Percentiles rank a stretch among this genome's conserved stretches.
Evolutionary conservation across 2,888 invertebrate genomes (phyloP).

Genomic region (Cantharis nigra): DNA sequence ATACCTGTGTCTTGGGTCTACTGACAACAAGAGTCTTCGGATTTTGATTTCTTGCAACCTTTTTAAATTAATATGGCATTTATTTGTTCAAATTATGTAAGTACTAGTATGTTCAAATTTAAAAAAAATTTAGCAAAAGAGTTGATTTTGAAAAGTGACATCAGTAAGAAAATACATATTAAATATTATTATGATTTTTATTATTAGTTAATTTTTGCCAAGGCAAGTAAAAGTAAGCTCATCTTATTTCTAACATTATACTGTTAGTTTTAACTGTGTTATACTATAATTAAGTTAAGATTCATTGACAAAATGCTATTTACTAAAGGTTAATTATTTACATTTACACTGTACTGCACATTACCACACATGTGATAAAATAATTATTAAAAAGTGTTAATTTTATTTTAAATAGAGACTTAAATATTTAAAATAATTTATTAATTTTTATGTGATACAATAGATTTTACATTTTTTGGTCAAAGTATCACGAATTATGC

Average conservation of each 20-base stretch:
- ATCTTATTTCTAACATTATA: neutral
- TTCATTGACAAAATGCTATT: neutral
- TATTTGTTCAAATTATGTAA: neutral
- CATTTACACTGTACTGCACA: neutral
- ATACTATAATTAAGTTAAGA: neutral
- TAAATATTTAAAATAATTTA: neutral
- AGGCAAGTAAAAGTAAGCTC: neutral
- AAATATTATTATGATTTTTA: neutral
- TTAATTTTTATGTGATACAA: neutral
- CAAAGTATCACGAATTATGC: neutral
- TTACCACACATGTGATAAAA: neutral
- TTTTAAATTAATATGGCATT: neutral
- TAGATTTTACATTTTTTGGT: neutral
- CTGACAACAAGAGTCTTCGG: slow-evolving; percentile 66
- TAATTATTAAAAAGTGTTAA: neutral
- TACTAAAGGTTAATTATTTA: neutral
- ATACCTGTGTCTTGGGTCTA: slow-evolving; percentile 98
- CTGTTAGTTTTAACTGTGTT: neutral
- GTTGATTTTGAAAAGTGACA: neutral
- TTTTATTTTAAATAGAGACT: neutral
- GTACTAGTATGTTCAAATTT: neutral
- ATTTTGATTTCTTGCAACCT: slow-evolving; percentile 28
- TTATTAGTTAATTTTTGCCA: neutral
- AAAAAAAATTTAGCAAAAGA: neutral
- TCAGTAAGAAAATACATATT: neutral